These are phyloP conservation scores for Apotomis capreana DNA, from an alignment of 2,888 invertebrate genomes.

Conservation along the genomic window DNA sequence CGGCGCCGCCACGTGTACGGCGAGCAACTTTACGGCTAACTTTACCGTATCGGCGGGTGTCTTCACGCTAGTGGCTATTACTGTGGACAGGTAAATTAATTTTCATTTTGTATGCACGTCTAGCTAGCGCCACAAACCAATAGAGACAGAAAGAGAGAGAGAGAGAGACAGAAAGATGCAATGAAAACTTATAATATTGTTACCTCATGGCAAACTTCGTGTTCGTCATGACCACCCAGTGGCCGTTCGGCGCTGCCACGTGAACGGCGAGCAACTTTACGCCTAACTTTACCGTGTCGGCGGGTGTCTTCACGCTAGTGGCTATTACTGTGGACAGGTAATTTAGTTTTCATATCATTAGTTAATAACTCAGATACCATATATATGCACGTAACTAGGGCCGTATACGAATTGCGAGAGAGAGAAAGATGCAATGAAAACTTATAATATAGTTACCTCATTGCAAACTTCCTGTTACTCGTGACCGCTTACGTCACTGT, in stretches of 20 bases:
- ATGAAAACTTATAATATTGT: no score
- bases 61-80: slow-evolving; percentile 95
- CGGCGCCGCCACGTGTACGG: slow-evolving; percentile 91
- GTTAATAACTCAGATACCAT: slow-evolving; percentile 75
- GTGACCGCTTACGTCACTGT: slow-evolving; percentile 88
- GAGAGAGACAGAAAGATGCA: no score
- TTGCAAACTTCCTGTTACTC: no score
- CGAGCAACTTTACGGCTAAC: slow-evolving; percentile 95
- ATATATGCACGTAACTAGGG: no score
- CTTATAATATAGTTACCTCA: no score
- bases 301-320: slow-evolving; percentile 95
- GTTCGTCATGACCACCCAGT: slow-evolving; percentile 92
- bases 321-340: slow-evolving; percentile 97
- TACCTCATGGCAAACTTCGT: slow-evolving; percentile 93
- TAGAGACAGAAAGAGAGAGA: no score
- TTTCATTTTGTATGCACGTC: background rate
- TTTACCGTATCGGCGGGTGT: slow-evolving; percentile 95
- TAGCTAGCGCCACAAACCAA: no score
- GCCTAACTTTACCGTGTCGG: slow-evolving; percentile 94
- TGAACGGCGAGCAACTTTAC: slow-evolving; percentile 95
- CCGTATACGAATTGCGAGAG: no score
- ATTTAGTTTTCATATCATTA: slow-evolving; percentile 61
- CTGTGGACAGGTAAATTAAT: slow-evolving; percentile 91
- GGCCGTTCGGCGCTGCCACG: slow-evolving; percentile 93
- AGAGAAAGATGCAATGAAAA: no score